phyloP scores from a whole-genome alignment of 2,797 vertebrate species.

The Amazona finschi region DNA sequence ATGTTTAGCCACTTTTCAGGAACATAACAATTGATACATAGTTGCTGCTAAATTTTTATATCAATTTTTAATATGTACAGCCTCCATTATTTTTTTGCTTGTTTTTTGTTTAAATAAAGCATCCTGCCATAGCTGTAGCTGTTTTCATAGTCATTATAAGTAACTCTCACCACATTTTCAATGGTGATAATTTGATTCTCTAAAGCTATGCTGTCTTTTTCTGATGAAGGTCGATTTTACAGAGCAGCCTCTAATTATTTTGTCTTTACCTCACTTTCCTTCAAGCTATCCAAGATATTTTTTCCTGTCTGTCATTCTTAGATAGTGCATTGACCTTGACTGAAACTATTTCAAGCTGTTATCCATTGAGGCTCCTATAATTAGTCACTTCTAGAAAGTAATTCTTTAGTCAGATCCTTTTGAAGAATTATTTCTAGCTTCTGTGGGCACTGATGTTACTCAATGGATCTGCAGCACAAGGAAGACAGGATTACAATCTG shows the following conservation, averaged over 20 bases:
- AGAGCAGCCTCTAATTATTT: not conserved
- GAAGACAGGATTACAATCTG: not conserved
- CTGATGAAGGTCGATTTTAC: not conserved
- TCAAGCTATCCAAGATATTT: not conserved
- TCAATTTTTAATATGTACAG: not conserved
- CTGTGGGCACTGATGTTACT: not conserved
- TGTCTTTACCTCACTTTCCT: not conserved
- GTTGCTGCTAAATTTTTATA: not conserved
- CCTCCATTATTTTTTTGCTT: not conserved
- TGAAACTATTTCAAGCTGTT: not conserved
- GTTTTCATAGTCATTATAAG: not conserved
- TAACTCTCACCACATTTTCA: not conserved
- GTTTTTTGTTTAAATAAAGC: not conserved
- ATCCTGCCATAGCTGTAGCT: not conserved
- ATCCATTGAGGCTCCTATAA: not conserved
- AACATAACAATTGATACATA: not conserved
- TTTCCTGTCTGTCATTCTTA: not conserved
- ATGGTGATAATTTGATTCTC: not conserved
- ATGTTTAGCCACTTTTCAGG: not conserved
- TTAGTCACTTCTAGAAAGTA: constrained; percentile 2
- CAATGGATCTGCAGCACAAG: not conserved
- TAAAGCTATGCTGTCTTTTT: not conserved
- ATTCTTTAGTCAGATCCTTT: not conserved
- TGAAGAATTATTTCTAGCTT: not conserved
- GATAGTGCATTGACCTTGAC: not conserved